Conservation (phyloP, 2,888 invertebrate genomes). For the Phragmatobia fuliginosa region DNA sequence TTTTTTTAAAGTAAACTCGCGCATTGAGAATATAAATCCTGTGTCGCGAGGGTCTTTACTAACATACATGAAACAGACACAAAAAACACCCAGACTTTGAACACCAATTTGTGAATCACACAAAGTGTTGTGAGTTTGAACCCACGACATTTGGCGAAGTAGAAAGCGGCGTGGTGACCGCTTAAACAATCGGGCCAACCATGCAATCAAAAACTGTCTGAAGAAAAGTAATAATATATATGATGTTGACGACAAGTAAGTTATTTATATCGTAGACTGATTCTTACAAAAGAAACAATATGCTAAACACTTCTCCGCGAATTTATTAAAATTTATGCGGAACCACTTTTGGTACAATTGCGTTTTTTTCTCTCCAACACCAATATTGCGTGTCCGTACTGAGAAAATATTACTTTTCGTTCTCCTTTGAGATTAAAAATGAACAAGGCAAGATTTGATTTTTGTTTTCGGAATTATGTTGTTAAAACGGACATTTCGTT, state of each 20-base stretch:
- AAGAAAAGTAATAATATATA: too few species aligned
- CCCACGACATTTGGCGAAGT: too few species aligned
- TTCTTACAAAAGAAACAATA: conserved; percentile 10
- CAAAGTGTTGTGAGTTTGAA: too few species aligned
- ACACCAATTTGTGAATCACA: too few species aligned
- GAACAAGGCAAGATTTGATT: conserved; percentile 16
- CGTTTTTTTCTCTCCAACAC: conserved; percentile 1
- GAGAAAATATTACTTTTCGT: conserved; percentile 7
- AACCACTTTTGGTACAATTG: background rate
- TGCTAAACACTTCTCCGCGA: conserved; percentile 13
- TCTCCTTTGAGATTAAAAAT: conserved; percentile 16
- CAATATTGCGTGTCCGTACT: conserved; percentile 1
- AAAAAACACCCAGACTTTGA: too few species aligned
- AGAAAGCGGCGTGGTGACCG: too few species aligned
- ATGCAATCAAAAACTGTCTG: too few species aligned
- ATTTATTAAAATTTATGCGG: conserved; percentile 14
- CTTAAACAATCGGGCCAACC: too few species aligned
- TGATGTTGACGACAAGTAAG: background rate
- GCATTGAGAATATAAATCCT: too few species aligned
- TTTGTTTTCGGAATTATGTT: conserved; percentile 9
- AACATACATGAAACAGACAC: too few species aligned
- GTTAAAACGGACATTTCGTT: background rate
- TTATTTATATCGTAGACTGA: background rate
- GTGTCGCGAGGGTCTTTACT: too few species aligned
- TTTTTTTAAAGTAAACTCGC: too few species aligned